Percentiles rank a stretch among this genome's conserved stretches.
Conservation (phyloP, 2,797 vertebrate species). For the Hyperoplus lanceolatus region DNA sequence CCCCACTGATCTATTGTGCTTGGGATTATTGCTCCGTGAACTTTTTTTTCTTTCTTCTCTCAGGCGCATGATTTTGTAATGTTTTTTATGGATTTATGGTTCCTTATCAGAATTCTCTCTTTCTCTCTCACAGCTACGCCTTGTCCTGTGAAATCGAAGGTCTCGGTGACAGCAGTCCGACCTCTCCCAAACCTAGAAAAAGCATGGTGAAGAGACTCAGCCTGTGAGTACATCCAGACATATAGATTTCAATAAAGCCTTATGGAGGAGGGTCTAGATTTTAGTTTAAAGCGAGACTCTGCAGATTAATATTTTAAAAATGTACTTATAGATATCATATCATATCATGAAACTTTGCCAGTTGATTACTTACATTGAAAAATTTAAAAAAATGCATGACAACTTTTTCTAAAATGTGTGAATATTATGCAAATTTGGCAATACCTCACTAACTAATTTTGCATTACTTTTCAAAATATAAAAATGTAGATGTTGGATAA, state of each 20-base stretch:
- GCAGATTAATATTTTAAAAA: no score
- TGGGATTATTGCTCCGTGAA: neutral
- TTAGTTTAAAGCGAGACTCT: no score
- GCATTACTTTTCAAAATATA: no score
- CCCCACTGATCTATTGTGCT: slow-evolving; percentile 58
- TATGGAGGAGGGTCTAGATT: neutral
- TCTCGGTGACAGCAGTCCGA: slow-evolving; percentile 88
- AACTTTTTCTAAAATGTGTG: no score
- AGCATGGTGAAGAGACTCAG: slow-evolving; percentile 98
- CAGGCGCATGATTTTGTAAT: neutral
- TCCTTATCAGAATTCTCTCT: neutral
- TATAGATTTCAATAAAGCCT: neutral
- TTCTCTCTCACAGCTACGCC: slow-evolving; percentile 84
- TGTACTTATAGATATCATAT: no score
- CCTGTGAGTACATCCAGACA: slow-evolving; percentile 88
- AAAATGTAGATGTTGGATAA: no score
- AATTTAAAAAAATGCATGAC: no score
- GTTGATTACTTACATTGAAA: no score
- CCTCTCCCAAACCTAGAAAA: slow-evolving; percentile 91
- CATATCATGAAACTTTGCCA: no score
- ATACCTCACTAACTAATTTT: no score
- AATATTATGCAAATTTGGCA: no score
- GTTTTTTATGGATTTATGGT: slow-evolving; percentile 32
- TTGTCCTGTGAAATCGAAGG: slow-evolving; percentile 93
- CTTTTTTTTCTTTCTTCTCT: neutral